Conservation (phyloP, 1,140 invertebrate species). For the Cylas formicarius region DNA sequence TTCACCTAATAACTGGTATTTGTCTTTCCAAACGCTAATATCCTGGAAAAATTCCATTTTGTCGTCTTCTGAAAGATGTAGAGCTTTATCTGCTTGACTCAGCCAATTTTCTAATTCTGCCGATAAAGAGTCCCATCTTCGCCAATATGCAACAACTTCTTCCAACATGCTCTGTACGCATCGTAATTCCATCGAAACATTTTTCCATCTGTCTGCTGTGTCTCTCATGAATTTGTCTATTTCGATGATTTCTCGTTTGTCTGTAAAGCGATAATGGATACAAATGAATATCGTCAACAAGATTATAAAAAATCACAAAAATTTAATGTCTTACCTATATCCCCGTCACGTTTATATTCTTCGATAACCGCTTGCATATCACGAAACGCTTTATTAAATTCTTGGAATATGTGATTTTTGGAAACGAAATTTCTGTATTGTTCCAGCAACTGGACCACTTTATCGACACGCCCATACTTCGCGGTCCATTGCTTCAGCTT, state of each 20-base stretch:
- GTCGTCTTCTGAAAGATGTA: constrained; percentile 72
- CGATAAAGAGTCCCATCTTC: constrained; percentile 66
- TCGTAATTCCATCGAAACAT: constrained; percentile 80
- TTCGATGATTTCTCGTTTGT: constrained; percentile 63
- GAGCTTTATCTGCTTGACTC: constrained; percentile 65
- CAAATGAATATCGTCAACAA: neutral
- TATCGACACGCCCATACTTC: constrained; percentile 79
- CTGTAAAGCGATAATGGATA: constrained; percentile 41
- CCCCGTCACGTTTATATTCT: constrained; percentile 80
- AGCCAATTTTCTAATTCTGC: constrained; percentile 77
- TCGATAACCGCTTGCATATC: constrained; percentile 89
- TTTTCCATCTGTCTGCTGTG: constrained; percentile 80
- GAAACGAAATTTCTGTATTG: constrained; percentile 90
- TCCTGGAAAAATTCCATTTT: constrained; percentile 86
- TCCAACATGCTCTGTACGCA: constrained; percentile 84
- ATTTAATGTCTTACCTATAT: constrained; percentile 53
- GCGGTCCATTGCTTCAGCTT: constrained; percentile 83
- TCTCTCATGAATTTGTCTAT: constrained; percentile 82
- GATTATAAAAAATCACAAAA: constrained; percentile 1
- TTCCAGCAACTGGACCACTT: constrained; percentile 74
- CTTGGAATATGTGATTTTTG: constrained; percentile 85
- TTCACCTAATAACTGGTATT: constrained; percentile 72
- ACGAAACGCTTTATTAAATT: constrained; percentile 85
- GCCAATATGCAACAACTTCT: constrained; percentile 84
- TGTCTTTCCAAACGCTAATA: constrained; percentile 82